phyloP scores from a whole-genome alignment of 2,113 vertebrate genomes.

The Nesogale talazaci region DNA sequence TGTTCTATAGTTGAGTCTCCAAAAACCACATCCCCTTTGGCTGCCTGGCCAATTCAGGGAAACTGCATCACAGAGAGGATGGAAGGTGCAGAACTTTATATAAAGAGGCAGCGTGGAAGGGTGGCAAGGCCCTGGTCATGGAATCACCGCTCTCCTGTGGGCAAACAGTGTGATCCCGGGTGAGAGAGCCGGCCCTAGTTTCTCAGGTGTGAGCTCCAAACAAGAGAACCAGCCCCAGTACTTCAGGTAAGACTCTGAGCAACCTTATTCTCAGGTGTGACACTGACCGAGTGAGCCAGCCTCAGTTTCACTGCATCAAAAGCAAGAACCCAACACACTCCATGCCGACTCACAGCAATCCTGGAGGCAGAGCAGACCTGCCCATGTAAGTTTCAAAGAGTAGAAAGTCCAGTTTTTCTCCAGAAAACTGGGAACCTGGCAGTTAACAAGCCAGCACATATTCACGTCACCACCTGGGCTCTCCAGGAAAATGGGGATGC shows the following conservation, averaged over 20 bases:
- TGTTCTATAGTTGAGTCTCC: conserved; percentile 58
- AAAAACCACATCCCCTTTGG: conserved; percentile 56
- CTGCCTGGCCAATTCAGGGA: conserved; percentile 50
- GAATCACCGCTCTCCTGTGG: neutral
- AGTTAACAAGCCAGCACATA: too few relatives aligned
- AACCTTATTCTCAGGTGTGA: too few relatives aligned
- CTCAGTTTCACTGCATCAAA: neutral
- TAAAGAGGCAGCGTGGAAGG: neutral
- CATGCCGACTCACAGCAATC: too few relatives aligned
- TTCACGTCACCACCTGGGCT: too few relatives aligned
- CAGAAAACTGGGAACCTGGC: too few relatives aligned
- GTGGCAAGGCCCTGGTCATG: neutral
- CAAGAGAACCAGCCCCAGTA: too few relatives aligned
- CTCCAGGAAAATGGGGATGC: neutral
- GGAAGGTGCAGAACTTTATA: neutral
- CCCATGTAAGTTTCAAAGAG: too few relatives aligned
- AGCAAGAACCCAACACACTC: neutral
- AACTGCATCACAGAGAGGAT: conserved; percentile 42
- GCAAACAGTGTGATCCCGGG: neutral
- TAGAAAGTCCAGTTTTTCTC: too few relatives aligned
- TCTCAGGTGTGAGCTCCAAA: too few relatives aligned
- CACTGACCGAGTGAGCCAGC: neutral
- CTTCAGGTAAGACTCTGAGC: too few relatives aligned
- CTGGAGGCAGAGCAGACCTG: too few relatives aligned
- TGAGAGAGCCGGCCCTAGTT: neutral